Evolutionary conservation across 1,140 invertebrate species (phyloP), one percentile per base, ranked within the genome.

Genomic region (Drosophila dunni): DNA sequence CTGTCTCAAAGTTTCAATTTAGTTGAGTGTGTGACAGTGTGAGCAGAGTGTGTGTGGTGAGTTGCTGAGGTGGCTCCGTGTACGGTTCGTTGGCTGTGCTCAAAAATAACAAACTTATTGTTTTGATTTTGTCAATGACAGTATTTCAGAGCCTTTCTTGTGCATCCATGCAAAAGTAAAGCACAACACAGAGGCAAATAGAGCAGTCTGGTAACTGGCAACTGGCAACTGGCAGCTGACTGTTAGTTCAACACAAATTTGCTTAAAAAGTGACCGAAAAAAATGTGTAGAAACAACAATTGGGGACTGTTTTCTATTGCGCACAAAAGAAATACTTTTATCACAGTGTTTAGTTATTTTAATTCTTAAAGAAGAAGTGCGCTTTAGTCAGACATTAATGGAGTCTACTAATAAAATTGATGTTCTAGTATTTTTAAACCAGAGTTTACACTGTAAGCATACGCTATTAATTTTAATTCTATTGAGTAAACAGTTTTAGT

Each of bases 51-150:
- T 11, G 46, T 50, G 46, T 50, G 46, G 17, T 24, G 38, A 10
- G 17, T 36, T 8, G 51, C 51, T 46, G 51, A 61, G 15, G 13
- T 38, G 42, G 13, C 33, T 64, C 57, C 40, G 11, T 46, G 51
- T 69, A 76, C 76, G 79, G 64, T 86, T 86, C 79, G 77, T 71
- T 88, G 84, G 66, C 48, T 79, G 44, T 88, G 66, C 77, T 74
- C 76, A 79, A 83, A 88, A 78, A 88, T 78, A 89, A 80, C 79
- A 89, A 88, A 88, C 84, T 88, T 86, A 88, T 88, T 88, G 83
- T 89, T 88, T 88, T 79, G 84, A 88, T 89, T 80, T 88, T 88
- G 83, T 81, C 83, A 89, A 89, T 88, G 83, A 77, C 83, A 88
- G 73, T 75, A 69, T 77, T 72, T 50, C 38, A 46, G 61, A 62